Percentiles rank a stretch among this genome's conserved stretches.
These are phyloP conservation scores for Grammomys dolichurus DNA, from an alignment of 2,113 vertebrate species.

Conservation along the genomic window DNA sequence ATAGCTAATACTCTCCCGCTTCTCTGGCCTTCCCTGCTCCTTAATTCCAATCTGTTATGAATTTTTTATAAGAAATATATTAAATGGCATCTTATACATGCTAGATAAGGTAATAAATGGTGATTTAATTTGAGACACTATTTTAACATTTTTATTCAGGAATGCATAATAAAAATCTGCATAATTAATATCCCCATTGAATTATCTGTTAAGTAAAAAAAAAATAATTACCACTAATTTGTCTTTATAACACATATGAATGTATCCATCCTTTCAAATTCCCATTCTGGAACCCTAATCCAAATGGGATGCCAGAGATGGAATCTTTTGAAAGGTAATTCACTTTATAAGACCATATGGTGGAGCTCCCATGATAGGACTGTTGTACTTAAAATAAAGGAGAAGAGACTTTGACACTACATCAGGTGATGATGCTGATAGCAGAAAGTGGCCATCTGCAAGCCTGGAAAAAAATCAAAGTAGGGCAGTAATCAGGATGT, in stretches of 20 bases:
- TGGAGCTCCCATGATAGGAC: not conserved
- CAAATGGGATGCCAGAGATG: not conserved
- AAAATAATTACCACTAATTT: not conserved
- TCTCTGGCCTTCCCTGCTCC: not conserved
- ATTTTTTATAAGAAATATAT: conserved; percentile 16
- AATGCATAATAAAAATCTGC: not conserved
- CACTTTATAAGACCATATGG: not conserved
- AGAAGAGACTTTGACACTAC: not conserved
- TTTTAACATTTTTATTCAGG: not conserved
- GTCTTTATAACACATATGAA: not conserved
- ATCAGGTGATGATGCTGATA: not conserved
- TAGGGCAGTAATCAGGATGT: not conserved
- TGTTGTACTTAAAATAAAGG: not conserved
- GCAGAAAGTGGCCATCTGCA: not conserved
- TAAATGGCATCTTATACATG: not conserved
- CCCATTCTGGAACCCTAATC: not conserved
- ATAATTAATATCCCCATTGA: conserved; percentile 10
- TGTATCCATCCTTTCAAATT: not conserved
- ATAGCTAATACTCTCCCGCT: not conserved
- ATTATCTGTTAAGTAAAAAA: conserved; percentile 27
- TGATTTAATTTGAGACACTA: conserved; percentile 37
- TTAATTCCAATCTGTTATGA: conserved; percentile 40
- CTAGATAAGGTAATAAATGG: not conserved
- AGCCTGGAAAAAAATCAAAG: not conserved
- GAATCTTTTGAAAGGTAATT: not conserved